Percentiles rank a stretch among this genome's conserved stretches.
Conservation (phyloP, 2,797 vertebrate species). For the Decapterus maruadsi region DNA sequence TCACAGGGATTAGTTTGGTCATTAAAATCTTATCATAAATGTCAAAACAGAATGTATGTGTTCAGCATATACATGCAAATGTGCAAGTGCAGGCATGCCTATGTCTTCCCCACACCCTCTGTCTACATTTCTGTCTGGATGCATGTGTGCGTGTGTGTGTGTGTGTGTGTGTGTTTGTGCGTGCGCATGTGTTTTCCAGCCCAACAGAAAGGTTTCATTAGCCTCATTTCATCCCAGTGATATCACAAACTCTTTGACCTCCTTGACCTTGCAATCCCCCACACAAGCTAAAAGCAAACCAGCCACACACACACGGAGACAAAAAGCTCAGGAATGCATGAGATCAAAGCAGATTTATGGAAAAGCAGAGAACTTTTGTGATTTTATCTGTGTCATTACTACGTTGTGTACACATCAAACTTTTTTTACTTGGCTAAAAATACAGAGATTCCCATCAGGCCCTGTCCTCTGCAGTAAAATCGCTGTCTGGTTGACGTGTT, state of each 20-base stretch:
- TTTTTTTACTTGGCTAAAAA: constrained; percentile 14
- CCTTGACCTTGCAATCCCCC: constrained; percentile 57
- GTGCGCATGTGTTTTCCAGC: constrained; percentile 18
- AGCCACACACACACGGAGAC: not conserved
- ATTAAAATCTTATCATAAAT: not conserved
- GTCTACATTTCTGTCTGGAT: not conserved
- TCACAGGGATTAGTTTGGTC: not conserved
- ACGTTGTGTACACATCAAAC: constrained; percentile 7
- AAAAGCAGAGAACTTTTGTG: constrained; percentile 37
- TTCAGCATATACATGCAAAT: not conserved
- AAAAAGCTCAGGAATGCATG: constrained; percentile 27
- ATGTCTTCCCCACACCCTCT: not conserved
- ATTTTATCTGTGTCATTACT: not conserved
- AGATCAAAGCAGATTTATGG: constrained; percentile 38
- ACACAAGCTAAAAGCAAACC: constrained; percentile 53
- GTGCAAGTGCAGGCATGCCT: not conserved
- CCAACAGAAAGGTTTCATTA: constrained; percentile 62
- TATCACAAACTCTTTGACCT: constrained; percentile 70
- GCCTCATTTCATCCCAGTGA: constrained; percentile 64
- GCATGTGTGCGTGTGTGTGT: not conserved
- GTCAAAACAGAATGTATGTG: not conserved
- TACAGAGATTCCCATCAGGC: not conserved
- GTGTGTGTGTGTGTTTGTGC: not conserved
- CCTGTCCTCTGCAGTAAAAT: not conserved
- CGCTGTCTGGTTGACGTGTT: constrained; percentile 23